Evolutionary conservation across 1,140 invertebrate genomes (phyloP).

Genomic region (Mactra quadrangularis): DNA sequence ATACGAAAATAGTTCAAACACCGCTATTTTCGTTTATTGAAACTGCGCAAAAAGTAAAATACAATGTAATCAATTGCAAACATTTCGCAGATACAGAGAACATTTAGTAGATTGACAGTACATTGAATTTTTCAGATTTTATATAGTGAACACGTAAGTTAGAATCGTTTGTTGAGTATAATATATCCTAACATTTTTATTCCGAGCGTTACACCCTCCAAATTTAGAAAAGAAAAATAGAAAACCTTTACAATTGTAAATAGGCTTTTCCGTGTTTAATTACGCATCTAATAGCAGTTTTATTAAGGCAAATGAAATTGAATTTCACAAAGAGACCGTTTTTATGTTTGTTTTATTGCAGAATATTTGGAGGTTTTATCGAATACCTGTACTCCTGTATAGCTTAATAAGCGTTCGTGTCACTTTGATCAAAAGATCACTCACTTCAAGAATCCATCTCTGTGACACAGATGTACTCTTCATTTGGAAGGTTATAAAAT

Average conservation of each 20-base stretch:
- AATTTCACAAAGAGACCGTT: constrained; percentile 54
- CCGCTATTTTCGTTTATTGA: too few species aligned
- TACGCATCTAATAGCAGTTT: constrained; percentile 14
- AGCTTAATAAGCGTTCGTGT: constrained; percentile 43
- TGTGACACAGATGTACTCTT: constrained; percentile 48
- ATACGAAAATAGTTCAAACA: too few species aligned
- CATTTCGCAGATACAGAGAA: too few species aligned
- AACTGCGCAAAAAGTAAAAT: too few species aligned
- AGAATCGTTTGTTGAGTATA: background rate
- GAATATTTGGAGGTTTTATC: constrained; percentile 10
- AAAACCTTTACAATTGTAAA: constrained; percentile 34
- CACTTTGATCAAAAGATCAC: constrained; percentile 49
- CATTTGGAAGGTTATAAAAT: constrained; percentile 35
- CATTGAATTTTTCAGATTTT: too few species aligned
- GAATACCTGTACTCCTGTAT: constrained; percentile 11
- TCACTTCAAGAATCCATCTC: constrained; percentile 19
- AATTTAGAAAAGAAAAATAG: background rate
- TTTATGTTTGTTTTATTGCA: constrained; percentile 61
- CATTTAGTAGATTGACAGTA: too few species aligned
- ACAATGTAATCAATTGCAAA: too few species aligned
- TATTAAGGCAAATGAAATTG: constrained; percentile 45
- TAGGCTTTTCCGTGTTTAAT: constrained; percentile 51
- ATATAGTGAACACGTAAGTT: too few species aligned
- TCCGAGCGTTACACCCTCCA: background rate
- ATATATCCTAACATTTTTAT: background rate